Conservation (phyloP, 2,888 invertebrate species). For the Drosophila leonis region DNA sequence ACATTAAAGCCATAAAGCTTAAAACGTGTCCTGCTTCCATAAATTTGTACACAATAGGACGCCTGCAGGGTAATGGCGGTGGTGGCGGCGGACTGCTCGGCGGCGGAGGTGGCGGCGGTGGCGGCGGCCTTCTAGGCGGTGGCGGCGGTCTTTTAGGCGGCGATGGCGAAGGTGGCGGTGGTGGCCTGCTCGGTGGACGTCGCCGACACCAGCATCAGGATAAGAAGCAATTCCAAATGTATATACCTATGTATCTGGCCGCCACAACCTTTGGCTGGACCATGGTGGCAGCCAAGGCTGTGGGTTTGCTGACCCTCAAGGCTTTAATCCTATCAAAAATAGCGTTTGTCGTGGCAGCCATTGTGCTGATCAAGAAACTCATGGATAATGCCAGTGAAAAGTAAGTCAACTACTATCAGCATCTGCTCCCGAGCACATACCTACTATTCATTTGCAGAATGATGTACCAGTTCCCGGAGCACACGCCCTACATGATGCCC, state of each 20-base stretch:
- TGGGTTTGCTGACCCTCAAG: slow-evolving; percentile 89
- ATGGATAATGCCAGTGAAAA: slow-evolving; percentile 87
- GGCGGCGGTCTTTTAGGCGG: slow-evolving; percentile 46
- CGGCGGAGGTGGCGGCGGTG: slow-evolving; percentile 13
- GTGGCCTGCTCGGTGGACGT: slow-evolving; percentile 62
- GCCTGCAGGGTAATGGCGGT: slow-evolving; percentile 67
- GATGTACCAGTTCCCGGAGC: slow-evolving; percentile 84
- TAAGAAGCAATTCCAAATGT: slow-evolving; percentile 88
- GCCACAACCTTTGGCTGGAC: slow-evolving; percentile 89
- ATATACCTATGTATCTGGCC: slow-evolving; percentile 89
- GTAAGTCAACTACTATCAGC: slow-evolving; percentile 64
- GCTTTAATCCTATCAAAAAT: slow-evolving; percentile 90
- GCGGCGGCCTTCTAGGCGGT: slow-evolving; percentile 43
- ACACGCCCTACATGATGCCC: slow-evolving; percentile 85
- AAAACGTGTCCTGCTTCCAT: slow-evolving; percentile 65
- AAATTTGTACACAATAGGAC: slow-evolving; percentile 51
- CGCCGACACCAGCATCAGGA: slow-evolving; percentile 85
- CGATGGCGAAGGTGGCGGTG: slow-evolving; percentile 60
- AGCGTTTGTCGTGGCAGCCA: slow-evolving; percentile 88
- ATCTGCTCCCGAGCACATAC: background rate
- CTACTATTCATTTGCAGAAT: slow-evolving; percentile 69
- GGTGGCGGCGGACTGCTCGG: slow-evolving; percentile 19
- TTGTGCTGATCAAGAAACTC: slow-evolving; percentile 88
- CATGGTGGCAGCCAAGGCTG: slow-evolving; percentile 88
- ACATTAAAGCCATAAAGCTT: slow-evolving; percentile 57